phyloP scores from a whole-genome alignment of 2,888 invertebrate species.

The Melanargia galathea region DNA sequence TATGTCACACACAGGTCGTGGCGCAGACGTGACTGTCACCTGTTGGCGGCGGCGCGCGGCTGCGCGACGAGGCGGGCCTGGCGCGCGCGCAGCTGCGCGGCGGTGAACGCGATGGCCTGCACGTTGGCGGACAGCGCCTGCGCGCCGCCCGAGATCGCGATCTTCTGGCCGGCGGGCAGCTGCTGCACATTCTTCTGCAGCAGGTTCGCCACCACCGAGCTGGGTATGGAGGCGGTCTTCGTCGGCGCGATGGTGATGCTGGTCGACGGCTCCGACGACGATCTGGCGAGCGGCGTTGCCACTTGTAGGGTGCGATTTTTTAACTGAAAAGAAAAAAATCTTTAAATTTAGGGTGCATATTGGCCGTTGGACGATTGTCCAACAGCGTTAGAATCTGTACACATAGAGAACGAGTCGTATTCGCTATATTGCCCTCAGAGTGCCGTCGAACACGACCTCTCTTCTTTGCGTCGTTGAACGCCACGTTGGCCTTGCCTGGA shows the following conservation, averaged over 20 bases:
- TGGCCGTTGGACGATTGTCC: no score
- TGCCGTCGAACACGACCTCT: no score
- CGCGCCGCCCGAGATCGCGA: slow-evolving; percentile 57
- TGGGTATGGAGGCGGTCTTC: slow-evolving; percentile 56
- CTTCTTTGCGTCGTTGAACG: slow-evolving; percentile 42
- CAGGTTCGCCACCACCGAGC: slow-evolving; percentile 59
- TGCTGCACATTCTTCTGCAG: slow-evolving; percentile 62
- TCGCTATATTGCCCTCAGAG: no score
- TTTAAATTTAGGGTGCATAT: no score
- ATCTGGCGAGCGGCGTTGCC: slow-evolving; percentile 43
- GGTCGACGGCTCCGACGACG: slow-evolving; percentile 49
- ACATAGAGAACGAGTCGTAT: no score
- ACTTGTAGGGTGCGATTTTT: slow-evolving; percentile 59
- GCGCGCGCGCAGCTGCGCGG: not conserved
- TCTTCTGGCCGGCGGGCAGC: slow-evolving; percentile 59
- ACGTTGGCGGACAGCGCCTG: slow-evolving; percentile 60
- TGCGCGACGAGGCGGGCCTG: not conserved
- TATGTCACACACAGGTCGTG: no score
- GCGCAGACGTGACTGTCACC: not conserved
- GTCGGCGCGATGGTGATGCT: slow-evolving; percentile 52
- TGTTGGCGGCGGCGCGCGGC: not conserved
- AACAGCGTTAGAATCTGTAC: no score
- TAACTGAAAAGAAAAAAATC: not conserved
- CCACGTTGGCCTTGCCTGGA: slow-evolving; percentile 58
- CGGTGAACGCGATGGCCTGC: slow-evolving; percentile 41